Evolutionary conservation across 2,113 vertebrate species (phyloP).

Genomic region (Dissostichus mawsoni): DNA sequence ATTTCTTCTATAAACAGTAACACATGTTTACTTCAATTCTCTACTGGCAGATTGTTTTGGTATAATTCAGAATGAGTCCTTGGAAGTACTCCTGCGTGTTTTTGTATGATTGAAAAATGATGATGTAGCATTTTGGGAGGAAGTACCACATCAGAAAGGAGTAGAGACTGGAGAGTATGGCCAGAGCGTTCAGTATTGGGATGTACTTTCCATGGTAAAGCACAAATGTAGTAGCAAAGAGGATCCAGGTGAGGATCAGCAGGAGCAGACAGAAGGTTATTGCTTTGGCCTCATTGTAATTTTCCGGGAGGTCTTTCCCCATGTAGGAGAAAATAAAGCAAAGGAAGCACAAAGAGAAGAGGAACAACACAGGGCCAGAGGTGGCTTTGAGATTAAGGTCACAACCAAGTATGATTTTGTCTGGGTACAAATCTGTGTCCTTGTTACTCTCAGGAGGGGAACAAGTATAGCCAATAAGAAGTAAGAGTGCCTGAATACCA

Average conservation of each 20-base stretch:
- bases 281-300: constrained; percentile 91
- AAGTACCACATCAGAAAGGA: constrained; percentile 86
- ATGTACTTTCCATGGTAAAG: constrained; percentile 79
- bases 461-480: constrained; percentile 47
- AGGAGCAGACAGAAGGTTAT: constrained; percentile 89
- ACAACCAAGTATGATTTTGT: constrained; percentile 84
- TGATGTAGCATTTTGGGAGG: constrained; percentile 86
- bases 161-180: constrained; percentile 78
- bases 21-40: background rate
- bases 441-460: constrained; percentile 53
- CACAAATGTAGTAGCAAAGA: constrained; percentile 70
- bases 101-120: constrained; percentile 84
- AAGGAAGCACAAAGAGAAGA: constrained; percentile 69
- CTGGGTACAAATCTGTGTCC: constrained; percentile 51
- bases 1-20: background rate
- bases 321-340: constrained; percentile 90
- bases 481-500: constrained; percentile 74
- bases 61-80: constrained; percentile 88
- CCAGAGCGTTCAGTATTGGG: constrained; percentile 59
- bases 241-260: constrained; percentile 84
- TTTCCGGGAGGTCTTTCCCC: constrained; percentile 91
- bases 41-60: constrained; percentile 77
- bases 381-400: accelerated
- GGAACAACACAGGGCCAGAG: constrained; percentile 33
- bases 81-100: constrained; percentile 89